Evolutionary conservation across 2,113 vertebrate genomes (phyloP), one percentile per base, ranked within the genome.

Genomic region (Chlorodrepanis virens): DNA sequence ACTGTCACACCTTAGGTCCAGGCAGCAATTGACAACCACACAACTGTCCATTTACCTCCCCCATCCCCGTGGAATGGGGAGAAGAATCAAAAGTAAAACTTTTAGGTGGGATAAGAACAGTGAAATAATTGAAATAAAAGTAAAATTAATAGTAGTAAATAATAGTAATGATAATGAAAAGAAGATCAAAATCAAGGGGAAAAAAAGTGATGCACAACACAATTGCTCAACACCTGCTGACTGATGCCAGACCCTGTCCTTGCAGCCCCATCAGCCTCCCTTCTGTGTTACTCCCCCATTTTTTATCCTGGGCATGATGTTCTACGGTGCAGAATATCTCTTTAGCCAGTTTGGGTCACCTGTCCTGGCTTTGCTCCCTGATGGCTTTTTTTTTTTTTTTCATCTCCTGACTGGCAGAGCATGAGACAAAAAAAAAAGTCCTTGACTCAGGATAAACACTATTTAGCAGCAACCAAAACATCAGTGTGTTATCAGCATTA

Each of bases 11-110:
- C 37, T 50, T 44, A 37, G 67, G 13, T 23, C 23, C 39, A 82
- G 13, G 44, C 28, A 44, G 27, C 18, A 65, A 28, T 7, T 39
- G 13, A 59, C 39, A 49, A 33, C 18, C 33, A 28, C 31, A 35
- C 2, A 59, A 7, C 10, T 0, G 0, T 25, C 39, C 20, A 50
- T 15, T 25, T 24, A 53, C 16, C 16, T 53, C 3, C 16, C 16
- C 9, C 24, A 60, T 68, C n/a, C 28, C 53, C 14, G 7, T 25
- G 28, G 39, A 45, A 45, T 45, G 28, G 33, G 33, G 7, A 74
- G 23, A 28, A 21, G 8, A 75, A 68, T 40, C 20, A 25, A 35
- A 89, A 82, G 10, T 40, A 53, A 75, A 82, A 40, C 24, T 47
- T 40, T 11, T 15, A 53, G 9, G 9, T 60, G 29, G 22, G 15